These are phyloP conservation scores for Linyphia triangularis DNA, from an alignment of 2,888 invertebrate species.

Conservation along the genomic window DNA sequence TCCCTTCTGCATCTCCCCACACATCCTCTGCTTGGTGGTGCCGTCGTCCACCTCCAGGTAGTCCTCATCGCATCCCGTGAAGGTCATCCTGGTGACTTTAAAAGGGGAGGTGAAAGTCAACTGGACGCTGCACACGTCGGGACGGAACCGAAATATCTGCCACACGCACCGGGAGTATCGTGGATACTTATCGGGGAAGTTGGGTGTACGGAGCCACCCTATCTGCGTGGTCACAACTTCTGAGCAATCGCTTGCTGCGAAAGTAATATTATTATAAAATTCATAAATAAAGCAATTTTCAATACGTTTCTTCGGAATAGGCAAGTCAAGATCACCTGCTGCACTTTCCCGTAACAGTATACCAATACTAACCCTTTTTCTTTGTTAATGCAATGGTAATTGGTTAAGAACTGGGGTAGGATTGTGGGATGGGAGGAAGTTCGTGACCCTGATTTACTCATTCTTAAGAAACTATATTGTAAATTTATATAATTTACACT, in stretches of 20 bases:
- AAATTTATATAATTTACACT: too few species aligned
- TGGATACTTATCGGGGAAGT: constrained; percentile 71
- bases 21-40: constrained; percentile 48
- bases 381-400: too few species aligned
- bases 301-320: too few species aligned
- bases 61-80: constrained; percentile 74
- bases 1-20: constrained; percentile 72
- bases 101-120: constrained; percentile 73
- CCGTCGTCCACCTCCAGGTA: constrained; percentile 74
- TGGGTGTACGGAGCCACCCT: constrained; percentile 68
- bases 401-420: too few species aligned
- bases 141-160: constrained; percentile 32
- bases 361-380: too few species aligned
- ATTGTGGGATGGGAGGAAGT: too few species aligned
- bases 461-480: too few species aligned
- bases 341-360: too few species aligned
- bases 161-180: constrained; percentile 61
- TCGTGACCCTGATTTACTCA: too few species aligned
- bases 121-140: constrained; percentile 59
- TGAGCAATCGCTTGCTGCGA: constrained; percentile 46
- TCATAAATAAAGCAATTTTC: too few species aligned
- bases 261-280: background rate
- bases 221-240: constrained; percentile 32
- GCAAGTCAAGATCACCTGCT: too few species aligned
- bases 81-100: constrained; percentile 69